Evolutionary conservation across 2,888 invertebrate species (phyloP), one percentile per base, ranked within the genome.

Genomic region (Pachymerium ferrugineum): DNA sequence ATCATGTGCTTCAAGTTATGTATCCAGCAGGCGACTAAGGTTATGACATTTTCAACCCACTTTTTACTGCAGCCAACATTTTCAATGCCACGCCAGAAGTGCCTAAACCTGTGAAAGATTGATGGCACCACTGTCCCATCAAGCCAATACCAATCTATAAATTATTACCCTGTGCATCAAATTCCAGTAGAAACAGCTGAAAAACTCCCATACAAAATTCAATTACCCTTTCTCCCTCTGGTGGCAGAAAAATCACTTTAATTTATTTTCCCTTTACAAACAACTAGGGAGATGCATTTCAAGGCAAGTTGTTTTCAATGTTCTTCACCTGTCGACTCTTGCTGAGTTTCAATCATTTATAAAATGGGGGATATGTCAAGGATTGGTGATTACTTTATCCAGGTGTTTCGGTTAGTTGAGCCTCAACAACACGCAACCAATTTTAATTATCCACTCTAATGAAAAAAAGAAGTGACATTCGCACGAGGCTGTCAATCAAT

Each of bases 11-110:
- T 47, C 47, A 19, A 47, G 47, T 47, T 47, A 47, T 47, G 47
- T 47, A 47, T 47, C 47, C 47, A 47, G 47, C 19, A 47, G 47
- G 47, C 47, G 47, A 47, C 47, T 47, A 47, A 47, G 47, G 47
- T 47, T 47, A 47, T 47, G 47, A 47, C 47, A 47, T 47, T 47
- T 22, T 47, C 47, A 47, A 47, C 19, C 47, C 47, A 47, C 47
- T 19, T 47, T 47, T 47, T 47, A 47, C 19, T 47, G 47, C 47
- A 8, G 47, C 47, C 3, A 19, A 19, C 47, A 47, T 47, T 47
- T 47, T 47, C 47, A 47, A 47, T 47, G 47, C 47, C n/a, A n/a
- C n/a, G n/a, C n/a, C 47, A 47, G 22, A 47, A 47, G 47, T 12
- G 5, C 22, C 22, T 4, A 47, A 47, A 47, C 16, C 47, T 19